Base-by-base conservation (phyloP, 2,113 vertebrate species). In the Myxocyprinus asiaticus region DNA sequence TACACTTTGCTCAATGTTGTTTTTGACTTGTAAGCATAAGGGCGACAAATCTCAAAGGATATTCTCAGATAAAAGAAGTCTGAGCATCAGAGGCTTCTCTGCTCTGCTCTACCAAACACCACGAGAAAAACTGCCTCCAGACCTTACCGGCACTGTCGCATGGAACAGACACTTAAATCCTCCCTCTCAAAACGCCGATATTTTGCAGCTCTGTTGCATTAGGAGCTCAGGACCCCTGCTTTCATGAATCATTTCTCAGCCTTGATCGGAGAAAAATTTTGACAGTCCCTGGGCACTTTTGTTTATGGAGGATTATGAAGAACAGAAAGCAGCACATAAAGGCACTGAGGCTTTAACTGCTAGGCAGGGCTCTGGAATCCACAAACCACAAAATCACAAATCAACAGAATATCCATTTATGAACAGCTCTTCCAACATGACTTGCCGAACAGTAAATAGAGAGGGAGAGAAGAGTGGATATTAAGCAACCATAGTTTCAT, bases 281-380 rank as follows among this genome's bases (percentile, higher is more conserved):
- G 62, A 55, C 74, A 76, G 8, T 65, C 73, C 73, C 61, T 55
- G 48, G 48, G 48, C 48, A 65, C 48, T 76, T 76, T 76, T 76
- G 74, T 76, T 76, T 76, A 76, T 65, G 74, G 62, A 76, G 65
- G 62, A 76, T 76, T 76, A 76, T 76, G 74, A 65, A 76, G 74
- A 66, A 76, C 74, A 65, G 48, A 76, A 53, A 33, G 65, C 74
- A 66, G 62, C 73, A 55, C 62, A 76, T 76, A 76, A 76, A 76
- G 33, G 14, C 33, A 1, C 74, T 65, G 62, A 55, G 55, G 74
- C 12, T 65, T 55, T 66, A 44, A 66, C 48, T 64, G 73, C 73
- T 65, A 76, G 62, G 1, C 22, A 15, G 74, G 61, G 74, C 33
- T 55, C 48, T 66, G 74, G 48, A 44, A 66, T 76, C 47, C 74